Evolutionary conservation across 2,888 invertebrate species (phyloP).

Genomic region (Hemithea aestivaria): DNA sequence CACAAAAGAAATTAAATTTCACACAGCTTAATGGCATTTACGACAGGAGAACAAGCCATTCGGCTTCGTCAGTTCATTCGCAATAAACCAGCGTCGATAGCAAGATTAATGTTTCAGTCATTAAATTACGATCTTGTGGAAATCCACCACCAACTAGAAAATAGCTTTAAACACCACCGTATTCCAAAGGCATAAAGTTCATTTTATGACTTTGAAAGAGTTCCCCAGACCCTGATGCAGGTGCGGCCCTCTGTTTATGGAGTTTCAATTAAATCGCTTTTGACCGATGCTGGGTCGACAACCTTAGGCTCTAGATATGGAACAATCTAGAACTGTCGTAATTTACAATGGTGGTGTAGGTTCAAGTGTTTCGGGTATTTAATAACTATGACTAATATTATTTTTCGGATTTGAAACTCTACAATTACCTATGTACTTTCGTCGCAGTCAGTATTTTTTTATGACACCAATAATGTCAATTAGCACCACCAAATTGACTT

Average conservation of each 20-base stretch:
- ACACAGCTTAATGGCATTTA: no score
- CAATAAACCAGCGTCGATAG: slow-evolving; percentile 34
- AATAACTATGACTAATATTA: no score
- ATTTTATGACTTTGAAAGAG: not conserved
- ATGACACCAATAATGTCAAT: no score
- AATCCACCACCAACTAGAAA: slow-evolving; percentile 30
- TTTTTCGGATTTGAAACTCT: no score
- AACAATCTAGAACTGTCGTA: not conserved
- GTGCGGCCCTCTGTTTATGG: slow-evolving; percentile 61
- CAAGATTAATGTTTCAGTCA: slow-evolving; percentile 34
- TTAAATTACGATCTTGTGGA: slow-evolving; percentile 34
- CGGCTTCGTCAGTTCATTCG: slow-evolving; percentile 21
- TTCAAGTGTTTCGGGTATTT: no score
- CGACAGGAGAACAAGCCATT: not conserved
- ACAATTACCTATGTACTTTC: no score
- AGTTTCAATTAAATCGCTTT: slow-evolving; percentile 69
- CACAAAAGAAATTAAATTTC: no score
- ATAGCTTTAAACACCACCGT: not conserved
- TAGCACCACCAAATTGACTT: no score
- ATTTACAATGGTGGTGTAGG: no score
- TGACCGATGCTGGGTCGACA: slow-evolving; percentile 55
- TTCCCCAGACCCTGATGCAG: slow-evolving; percentile 31
- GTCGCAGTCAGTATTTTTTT: no score
- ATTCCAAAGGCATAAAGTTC: not conserved
- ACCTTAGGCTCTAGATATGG: slow-evolving; percentile 21